Evolutionary conservation across 2,797 vertebrate species (phyloP).

Genomic region (Craterocephalus amniculus): DNA sequence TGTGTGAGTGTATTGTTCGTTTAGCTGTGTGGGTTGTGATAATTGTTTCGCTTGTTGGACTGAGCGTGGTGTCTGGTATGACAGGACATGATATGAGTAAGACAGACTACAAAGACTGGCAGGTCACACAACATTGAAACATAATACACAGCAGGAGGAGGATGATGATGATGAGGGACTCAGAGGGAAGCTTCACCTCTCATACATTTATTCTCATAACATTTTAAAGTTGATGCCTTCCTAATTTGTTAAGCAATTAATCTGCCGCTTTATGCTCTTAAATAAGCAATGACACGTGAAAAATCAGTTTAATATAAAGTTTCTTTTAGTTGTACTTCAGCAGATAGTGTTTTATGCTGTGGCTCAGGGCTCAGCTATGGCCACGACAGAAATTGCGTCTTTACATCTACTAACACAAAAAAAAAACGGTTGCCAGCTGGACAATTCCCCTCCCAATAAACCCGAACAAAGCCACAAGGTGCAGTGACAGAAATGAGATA

Average conservation of each 20-base stretch:
- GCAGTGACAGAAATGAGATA: conserved; percentile 55
- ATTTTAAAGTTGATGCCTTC: conserved; percentile 12
- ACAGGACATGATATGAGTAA: conserved; percentile 53
- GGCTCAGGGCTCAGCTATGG: conserved; percentile 7
- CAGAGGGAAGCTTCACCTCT: neutral
- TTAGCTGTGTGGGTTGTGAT: conserved; percentile 55
- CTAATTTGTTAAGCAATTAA: neutral
- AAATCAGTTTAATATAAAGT: neutral
- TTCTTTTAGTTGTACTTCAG: neutral
- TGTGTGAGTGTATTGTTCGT: conserved; percentile 44
- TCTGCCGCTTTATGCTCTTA: neutral
- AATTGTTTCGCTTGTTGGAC: conserved; percentile 58
- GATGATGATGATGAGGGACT: conserved; percentile 8
- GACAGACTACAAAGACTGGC: conserved; percentile 53
- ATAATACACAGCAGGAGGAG: conserved; percentile 36
- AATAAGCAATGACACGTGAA: neutral
- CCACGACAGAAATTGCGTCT: conserved; percentile 17
- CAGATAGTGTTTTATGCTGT: neutral
- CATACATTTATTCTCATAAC: conserved; percentile 15
- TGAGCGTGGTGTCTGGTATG: conserved; percentile 24
- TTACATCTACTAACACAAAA: conserved; percentile 13
- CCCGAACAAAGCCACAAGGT: conserved; percentile 50
- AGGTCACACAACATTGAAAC: conserved; percentile 48
- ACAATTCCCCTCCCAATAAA: conserved; percentile 7
- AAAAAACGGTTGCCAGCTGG: conserved; percentile 7